A percentile compares a stretch with the other conserved stretches of the same genome.
These are phyloP conservation scores for Physeter macrocephalus DNA, from an alignment of 2,113 vertebrate genomes.

Conservation along the genomic window DNA sequence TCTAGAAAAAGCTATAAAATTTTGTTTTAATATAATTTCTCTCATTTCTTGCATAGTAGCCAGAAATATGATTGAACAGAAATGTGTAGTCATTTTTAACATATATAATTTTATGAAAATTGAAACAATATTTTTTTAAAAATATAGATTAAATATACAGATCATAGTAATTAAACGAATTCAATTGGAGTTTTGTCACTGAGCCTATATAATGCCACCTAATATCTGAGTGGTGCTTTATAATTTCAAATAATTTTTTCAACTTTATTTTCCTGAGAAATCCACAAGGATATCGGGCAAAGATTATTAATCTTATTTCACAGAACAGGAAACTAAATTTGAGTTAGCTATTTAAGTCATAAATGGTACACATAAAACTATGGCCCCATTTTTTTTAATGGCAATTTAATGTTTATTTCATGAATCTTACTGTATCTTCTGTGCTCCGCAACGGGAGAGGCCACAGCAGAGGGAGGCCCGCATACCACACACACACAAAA, in stretches of 20 bases:
- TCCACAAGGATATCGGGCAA: neutral
- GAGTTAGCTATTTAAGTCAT: neutral
- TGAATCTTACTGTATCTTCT: neutral
- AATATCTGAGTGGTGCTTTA: neutral
- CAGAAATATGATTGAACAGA: neutral
- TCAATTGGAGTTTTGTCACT: neutral
- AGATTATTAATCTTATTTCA: neutral
- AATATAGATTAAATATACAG: neutral
- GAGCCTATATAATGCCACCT: neutral
- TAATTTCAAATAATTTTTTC: neutral
- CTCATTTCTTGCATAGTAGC: neutral
- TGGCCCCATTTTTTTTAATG: neutral
- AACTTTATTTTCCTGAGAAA: neutral
- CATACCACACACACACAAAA: too few relatives aligned
- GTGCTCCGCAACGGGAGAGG: too few relatives aligned
- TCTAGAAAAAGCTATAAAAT: neutral
- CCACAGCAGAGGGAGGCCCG: too few relatives aligned
- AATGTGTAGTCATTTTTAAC: neutral
- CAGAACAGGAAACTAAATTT: neutral
- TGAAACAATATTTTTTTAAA: neutral
- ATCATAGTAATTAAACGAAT: neutral
- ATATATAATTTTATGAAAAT: neutral
- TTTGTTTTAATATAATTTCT: neutral
- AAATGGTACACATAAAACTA: neutral
- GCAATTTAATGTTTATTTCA: too few relatives aligned